These are phyloP conservation scores for Actinostola sp. DNA, from an alignment of 92 coral and sea anemone genomes.

Conservation along the genomic window DNA sequence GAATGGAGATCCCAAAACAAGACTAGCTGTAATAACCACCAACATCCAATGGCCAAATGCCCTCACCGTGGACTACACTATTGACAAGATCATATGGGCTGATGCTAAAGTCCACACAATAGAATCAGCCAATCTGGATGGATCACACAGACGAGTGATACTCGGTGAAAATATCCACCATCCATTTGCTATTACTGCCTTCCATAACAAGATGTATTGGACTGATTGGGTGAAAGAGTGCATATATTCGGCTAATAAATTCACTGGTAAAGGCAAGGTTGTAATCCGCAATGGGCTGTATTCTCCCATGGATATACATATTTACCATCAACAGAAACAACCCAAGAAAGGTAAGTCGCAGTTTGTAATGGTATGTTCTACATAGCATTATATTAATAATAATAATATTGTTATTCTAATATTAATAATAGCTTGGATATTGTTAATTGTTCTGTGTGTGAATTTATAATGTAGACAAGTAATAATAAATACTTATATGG, in stretches of 20 bases:
- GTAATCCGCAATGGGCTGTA: slow-evolving; percentile 55
- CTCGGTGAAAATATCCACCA: slow-evolving; percentile 56
- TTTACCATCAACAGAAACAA: slow-evolving; percentile 77
- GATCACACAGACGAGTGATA: slow-evolving; percentile 62
- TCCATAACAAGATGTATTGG: slow-evolving; percentile 88
- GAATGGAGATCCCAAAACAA: slow-evolving; percentile 76
- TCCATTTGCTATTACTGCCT: slow-evolving; percentile 85
- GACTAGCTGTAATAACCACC: slow-evolving; percentile 56
- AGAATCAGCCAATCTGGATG: slow-evolving; percentile 82
- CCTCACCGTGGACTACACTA: slow-evolving; percentile 79
- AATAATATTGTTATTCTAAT: no score
- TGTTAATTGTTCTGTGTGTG: no score
- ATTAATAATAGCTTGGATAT: no score
- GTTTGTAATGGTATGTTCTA: no score
- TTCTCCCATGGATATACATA: slow-evolving; percentile 81
- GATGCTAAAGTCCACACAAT: slow-evolving; percentile 88
- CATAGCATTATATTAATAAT: no score
- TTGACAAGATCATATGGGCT: slow-evolving; percentile 84
- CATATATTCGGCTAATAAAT: slow-evolving; percentile 85
- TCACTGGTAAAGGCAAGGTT: slow-evolving; percentile 69
- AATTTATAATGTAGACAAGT: no score
- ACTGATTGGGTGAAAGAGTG: slow-evolving; percentile 69
- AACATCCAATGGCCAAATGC: slow-evolving; percentile 87
- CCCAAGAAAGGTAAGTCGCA: slow-evolving; percentile 35
- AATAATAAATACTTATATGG: no score